These are phyloP conservation scores for Lethenteron reissneri DNA, from an alignment of 2,113 vertebrate genomes.

Conservation along the genomic window DNA sequence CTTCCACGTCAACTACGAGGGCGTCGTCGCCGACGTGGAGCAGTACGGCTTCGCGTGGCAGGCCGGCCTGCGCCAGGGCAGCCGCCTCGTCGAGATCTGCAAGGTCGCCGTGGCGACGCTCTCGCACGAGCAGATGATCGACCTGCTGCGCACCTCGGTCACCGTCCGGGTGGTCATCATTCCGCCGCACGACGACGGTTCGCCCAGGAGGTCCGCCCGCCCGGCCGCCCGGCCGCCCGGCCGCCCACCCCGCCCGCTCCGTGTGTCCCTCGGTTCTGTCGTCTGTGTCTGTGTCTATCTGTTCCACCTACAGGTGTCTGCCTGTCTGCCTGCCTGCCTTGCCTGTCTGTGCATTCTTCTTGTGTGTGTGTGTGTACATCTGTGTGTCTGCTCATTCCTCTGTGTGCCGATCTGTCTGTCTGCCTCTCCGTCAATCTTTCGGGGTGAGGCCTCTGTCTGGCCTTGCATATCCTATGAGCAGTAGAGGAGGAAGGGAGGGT, in stretches of 20 bases:
- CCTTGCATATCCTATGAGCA: too few relatives aligned
- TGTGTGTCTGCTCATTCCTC: too few relatives aligned
- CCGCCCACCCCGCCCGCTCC: background rate
- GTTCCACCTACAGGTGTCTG: too few relatives aligned
- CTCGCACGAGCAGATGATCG: constrained; percentile 88
- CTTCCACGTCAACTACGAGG: constrained; percentile 89
- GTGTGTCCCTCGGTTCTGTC: background rate
- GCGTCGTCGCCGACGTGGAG: constrained; percentile 80
- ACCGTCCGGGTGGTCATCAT: constrained; percentile 87
- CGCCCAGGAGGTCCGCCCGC: constrained; percentile 49
- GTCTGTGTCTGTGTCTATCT: background rate
- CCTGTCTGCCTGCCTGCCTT: too few relatives aligned
- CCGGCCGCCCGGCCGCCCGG: background rate
- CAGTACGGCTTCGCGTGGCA: constrained; percentile 84
- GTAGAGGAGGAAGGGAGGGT: too few relatives aligned
- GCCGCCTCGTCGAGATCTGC: constrained; percentile 79
- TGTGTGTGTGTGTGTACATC: too few relatives aligned
- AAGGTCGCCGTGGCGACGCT: constrained; percentile 77
- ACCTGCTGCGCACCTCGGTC: constrained; percentile 70
- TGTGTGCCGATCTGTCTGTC: too few relatives aligned
- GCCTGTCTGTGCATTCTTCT: too few relatives aligned
- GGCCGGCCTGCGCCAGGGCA: constrained; percentile 71
- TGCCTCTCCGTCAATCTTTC: too few relatives aligned
- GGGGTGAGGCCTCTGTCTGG: too few relatives aligned
- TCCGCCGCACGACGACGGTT: constrained; percentile 72